A percentile compares a stretch with the other conserved stretches of the same genome.
Evolutionary conservation across 2,888 invertebrate genomes (phyloP).

Genomic region (Rhingia rostrata): DNA sequence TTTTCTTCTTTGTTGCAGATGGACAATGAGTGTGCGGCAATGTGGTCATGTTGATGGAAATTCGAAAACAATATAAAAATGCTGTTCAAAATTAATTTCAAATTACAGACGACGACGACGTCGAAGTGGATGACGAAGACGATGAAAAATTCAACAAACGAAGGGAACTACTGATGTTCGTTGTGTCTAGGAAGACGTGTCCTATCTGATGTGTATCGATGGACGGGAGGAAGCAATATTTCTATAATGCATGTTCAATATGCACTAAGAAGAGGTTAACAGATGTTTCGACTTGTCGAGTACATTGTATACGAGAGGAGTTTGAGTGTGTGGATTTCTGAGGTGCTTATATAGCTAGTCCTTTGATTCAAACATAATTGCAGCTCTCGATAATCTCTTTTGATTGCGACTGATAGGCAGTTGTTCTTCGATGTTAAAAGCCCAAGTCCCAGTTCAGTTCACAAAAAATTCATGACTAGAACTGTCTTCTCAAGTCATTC

Average conservation of each 20-base stretch:
- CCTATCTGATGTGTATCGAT: neutral
- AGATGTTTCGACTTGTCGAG: slow-evolving; percentile 66
- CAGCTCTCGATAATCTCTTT: too few species aligned
- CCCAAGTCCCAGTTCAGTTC: too few species aligned
- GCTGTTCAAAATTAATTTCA: slow-evolving; percentile 75
- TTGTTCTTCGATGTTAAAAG: too few species aligned
- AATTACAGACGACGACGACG: slow-evolving; percentile 59
- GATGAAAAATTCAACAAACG: slow-evolving; percentile 39
- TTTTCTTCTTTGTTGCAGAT: slow-evolving; percentile 58
- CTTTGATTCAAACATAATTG: too few species aligned
- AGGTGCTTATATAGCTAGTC: too few species aligned
- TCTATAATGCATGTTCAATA: slow-evolving; percentile 12
- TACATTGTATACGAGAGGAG: slow-evolving; percentile 22
- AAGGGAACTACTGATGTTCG: neutral
- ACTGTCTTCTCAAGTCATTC: too few species aligned
- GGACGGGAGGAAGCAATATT: neutral
- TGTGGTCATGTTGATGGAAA: slow-evolving; percentile 60
- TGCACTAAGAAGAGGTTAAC: slow-evolving; percentile 19
- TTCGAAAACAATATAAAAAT: slow-evolving; percentile 69
- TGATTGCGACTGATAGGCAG: too few species aligned
- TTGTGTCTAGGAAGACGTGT: slow-evolving; percentile 23
- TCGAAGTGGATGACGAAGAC: slow-evolving; percentile 15
- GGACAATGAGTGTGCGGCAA: slow-evolving; percentile 27
- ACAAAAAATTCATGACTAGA: too few species aligned
- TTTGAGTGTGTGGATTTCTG: slow-evolving; percentile 1